phyloP scores from a whole-genome alignment of 1,140 invertebrate species.

The Leptopilina clavipes region DNA sequence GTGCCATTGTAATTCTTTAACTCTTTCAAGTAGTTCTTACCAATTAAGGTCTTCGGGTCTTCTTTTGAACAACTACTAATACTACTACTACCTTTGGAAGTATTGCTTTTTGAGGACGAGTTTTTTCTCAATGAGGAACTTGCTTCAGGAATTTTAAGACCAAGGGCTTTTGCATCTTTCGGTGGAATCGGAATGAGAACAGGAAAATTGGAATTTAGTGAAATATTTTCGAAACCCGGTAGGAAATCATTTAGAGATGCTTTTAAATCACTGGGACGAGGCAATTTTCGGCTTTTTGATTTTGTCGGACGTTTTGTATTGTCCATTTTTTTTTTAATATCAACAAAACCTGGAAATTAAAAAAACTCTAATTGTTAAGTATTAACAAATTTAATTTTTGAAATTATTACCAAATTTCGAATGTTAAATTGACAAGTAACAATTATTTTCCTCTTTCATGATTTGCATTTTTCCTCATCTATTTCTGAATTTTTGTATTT shows the following conservation, averaged over 20 bases:
- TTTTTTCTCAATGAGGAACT: neutral
- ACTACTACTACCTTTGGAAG: neutral
- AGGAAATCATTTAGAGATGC: neutral
- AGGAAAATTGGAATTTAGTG: slow-evolving; percentile 31
- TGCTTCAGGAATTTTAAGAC: slow-evolving; percentile 36
- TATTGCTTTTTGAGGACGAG: neutral
- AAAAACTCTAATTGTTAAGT: too few relatives aligned
- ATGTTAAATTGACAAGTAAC: too few relatives aligned
- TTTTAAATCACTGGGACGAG: slow-evolving; percentile 28
- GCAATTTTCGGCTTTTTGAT: slow-evolving; percentile 16
- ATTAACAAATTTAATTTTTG: too few relatives aligned
- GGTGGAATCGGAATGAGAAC: slow-evolving; percentile 36
- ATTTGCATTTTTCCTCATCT: too few relatives aligned
- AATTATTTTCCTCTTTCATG: too few relatives aligned
- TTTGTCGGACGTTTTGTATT: neutral
- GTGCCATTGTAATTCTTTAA: neutral
- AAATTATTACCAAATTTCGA: too few relatives aligned
- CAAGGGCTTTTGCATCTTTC: slow-evolving; percentile 36
- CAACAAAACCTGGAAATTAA: too few relatives aligned
- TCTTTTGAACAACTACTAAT: neutral
- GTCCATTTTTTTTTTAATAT: neutral
- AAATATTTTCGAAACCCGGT: slow-evolving; percentile 1
- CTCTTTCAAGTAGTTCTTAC: neutral
- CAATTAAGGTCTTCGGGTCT: neutral
- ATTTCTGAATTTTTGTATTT: too few relatives aligned